These are phyloP conservation scores for Phrynocephalus forsythii DNA, from an alignment of 2,797 vertebrate genomes.

Conservation along the genomic window DNA sequence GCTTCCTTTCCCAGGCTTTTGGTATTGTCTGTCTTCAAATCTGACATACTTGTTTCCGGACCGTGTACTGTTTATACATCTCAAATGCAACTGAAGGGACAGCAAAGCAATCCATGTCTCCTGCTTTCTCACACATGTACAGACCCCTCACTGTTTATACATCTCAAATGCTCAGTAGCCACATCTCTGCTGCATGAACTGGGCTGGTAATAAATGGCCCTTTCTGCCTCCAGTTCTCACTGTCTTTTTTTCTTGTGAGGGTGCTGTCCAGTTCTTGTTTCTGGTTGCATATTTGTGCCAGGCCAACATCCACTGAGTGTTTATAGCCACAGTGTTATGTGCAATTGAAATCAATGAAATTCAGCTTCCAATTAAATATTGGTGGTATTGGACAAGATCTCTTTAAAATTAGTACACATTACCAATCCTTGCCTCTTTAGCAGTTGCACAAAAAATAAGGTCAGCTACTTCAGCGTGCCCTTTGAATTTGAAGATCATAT, in stretches of 20 bases:
- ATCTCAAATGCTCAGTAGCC: conserved; percentile 35
- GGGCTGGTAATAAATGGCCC: not conserved
- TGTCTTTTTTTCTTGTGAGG: not conserved
- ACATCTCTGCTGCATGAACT: not conserved
- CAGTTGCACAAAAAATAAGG: not conserved
- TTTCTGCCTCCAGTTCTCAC: not conserved
- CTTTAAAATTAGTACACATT: not conserved
- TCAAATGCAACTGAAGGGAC: too few species aligned
- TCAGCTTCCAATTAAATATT: not conserved
- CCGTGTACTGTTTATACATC: too few species aligned
- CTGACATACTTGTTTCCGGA: too few species aligned
- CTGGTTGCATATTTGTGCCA: not conserved
- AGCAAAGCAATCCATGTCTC: too few species aligned
- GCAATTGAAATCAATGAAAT: not conserved
- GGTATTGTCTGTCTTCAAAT: too few species aligned
- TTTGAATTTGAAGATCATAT: not conserved
- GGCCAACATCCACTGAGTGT: not conserved
- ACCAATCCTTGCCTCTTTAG: not conserved
- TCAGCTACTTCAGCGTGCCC: not conserved
- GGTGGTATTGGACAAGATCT: not conserved
- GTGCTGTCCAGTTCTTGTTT: not conserved
- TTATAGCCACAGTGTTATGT: not conserved
- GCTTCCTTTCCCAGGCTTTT: not conserved
- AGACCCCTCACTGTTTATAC: not conserved
- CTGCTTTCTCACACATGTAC: too few species aligned